Conservation (phyloP, 2,113 vertebrate genomes). For the Pelobates fuscus region DNA sequence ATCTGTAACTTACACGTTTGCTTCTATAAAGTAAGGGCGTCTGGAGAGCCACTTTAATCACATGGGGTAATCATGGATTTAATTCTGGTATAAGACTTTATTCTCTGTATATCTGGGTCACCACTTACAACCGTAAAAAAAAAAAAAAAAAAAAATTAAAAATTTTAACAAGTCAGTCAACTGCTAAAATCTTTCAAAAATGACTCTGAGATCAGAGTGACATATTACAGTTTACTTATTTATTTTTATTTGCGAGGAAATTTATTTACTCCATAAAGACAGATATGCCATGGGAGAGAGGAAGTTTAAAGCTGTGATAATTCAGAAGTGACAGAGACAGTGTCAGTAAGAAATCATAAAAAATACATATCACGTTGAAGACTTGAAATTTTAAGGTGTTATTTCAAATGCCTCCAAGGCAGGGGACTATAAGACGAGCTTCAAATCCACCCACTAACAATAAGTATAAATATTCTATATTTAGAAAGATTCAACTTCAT, state of each 20-base stretch:
- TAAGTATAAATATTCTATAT: neutral
- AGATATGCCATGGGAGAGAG: neutral
- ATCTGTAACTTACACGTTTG: no score
- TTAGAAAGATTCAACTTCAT: no score
- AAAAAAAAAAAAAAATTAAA: no score
- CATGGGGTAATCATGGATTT: no score
- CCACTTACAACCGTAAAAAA: neutral
- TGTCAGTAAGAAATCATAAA: slow-evolving; percentile 31
- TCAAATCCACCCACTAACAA: neutral
- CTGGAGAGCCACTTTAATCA: no score
- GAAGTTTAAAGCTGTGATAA: slow-evolving; percentile 20
- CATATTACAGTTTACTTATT: slow-evolving; percentile 41
- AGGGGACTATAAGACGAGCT: slow-evolving; percentile 25
- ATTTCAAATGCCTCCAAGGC: slow-evolving; percentile 34
- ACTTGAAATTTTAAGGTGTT: slow-evolving; percentile 33
- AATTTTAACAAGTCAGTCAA: neutral
- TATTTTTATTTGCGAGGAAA: slow-evolving; percentile 40
- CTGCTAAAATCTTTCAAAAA: slow-evolving; percentile 7
- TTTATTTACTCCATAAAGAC: slow-evolving; percentile 25
- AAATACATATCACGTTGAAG: slow-evolving; percentile 13
- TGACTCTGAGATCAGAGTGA: slow-evolving; percentile 31
- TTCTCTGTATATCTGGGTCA: slow-evolving; percentile 29
- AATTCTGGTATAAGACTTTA: neutral
- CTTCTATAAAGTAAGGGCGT: no score
- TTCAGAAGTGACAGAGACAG: slow-evolving; percentile 1